Evolutionary conservation across 35 echinoderm and acorn worm species (phyloP).

Genomic region (Hemicentrotus pulcherrimus): DNA sequence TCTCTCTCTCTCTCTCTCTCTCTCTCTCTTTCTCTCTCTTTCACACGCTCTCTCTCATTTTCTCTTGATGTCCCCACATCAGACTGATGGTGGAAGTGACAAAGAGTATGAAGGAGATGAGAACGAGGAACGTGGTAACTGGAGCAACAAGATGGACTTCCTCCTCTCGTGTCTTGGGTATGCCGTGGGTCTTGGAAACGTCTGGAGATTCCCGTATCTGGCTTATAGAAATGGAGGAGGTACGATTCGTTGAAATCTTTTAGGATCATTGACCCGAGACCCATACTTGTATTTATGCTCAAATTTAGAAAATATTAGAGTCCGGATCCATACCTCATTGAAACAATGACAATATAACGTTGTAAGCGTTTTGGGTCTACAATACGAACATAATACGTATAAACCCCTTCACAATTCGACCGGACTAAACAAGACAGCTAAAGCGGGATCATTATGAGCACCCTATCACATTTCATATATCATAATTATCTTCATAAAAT

Average conservation of each 20-base stretch:
- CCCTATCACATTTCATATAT: no score
- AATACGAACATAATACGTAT: no score
- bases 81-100: background rate
- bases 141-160: conserved; percentile 57
- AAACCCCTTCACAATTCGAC: no score
- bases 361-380: no score
- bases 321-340: no score
- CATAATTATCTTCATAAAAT: no score
- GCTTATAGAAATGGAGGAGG: conserved; percentile 46
- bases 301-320: no score
- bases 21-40: background rate
- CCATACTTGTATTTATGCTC: no score
- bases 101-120: conserved; percentile 52
- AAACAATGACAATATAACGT: no score
- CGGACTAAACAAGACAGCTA: no score
- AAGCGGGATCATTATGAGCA: no score
- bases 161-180: conserved; percentile 55
- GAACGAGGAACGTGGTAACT: conserved; percentile 57
- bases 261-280: no score
- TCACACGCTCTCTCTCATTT: background rate
- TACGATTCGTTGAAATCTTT: background rate
- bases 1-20: background rate
- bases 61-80: background rate
- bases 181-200: conserved; percentile 64
- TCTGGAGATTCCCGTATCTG: conserved; percentile 65